Percentiles rank a stretch among this genome's conserved stretches.
These are phyloP conservation scores for Discoglossus pictus DNA, from an alignment of 2,797 vertebrate species.

Conservation along the genomic window DNA sequence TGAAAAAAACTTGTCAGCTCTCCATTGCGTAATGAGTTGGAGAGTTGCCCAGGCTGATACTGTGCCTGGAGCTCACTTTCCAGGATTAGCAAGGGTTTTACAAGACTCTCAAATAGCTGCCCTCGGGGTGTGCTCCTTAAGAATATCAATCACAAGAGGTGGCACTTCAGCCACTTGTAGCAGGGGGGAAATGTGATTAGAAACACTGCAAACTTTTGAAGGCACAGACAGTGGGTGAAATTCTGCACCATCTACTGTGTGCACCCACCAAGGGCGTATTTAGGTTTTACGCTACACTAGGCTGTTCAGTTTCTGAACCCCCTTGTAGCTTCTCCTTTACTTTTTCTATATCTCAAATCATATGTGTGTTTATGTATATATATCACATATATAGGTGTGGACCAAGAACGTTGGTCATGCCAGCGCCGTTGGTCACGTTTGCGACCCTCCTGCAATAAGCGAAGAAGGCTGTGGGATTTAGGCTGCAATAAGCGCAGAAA, in stretches of 20 bases:
- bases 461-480: too few relatives aligned
- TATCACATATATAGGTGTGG: too few relatives aligned
- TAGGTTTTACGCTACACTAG: too few relatives aligned
- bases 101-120: slow-evolving; percentile 32
- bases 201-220: background rate
- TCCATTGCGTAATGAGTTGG: slow-evolving; percentile 50
- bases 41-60: slow-evolving; percentile 35
- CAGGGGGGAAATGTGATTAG: slow-evolving; percentile 20
- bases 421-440: too few relatives aligned
- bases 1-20: slow-evolving; percentile 31
- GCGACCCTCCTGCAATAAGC: too few relatives aligned
- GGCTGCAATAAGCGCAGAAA: too few relatives aligned
- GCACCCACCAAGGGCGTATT: too few relatives aligned
- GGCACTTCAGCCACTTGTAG: slow-evolving; percentile 11
- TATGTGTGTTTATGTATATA: too few relatives aligned
- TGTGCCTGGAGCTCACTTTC: slow-evolving; percentile 45
- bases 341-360: too few relatives aligned
- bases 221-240: background rate
- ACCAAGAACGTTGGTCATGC: too few relatives aligned
- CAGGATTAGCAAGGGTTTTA: slow-evolving; percentile 48
- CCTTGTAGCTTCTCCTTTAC: too few relatives aligned
- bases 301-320: too few relatives aligned
- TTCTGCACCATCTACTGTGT: background rate
- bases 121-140: slow-evolving; percentile 20
- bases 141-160: slow-evolving; percentile 29